Evolutionary conservation across 2,113 vertebrate genomes (phyloP).

Genomic region (Mobula birostris): DNA sequence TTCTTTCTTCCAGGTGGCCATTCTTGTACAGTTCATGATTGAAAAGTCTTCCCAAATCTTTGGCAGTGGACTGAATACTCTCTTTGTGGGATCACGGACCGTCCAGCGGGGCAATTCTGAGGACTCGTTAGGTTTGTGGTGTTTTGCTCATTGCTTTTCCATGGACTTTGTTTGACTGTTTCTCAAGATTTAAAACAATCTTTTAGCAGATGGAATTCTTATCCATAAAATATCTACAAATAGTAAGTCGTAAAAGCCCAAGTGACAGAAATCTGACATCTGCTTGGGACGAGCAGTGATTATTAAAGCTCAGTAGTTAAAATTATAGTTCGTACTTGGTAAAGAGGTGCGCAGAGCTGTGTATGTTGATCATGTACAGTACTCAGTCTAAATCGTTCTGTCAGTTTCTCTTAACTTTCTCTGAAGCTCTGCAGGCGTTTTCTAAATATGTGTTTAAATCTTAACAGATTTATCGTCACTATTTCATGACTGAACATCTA

Average conservation of each 20-base stretch:
- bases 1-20: slow-evolving; percentile 54
- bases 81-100: slow-evolving; percentile 51
- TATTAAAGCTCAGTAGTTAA: not conserved
- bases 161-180: not conserved
- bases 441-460: not conserved
- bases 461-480: not conserved
- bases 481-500: not conserved
- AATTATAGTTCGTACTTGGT: not conserved
- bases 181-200: not conserved
- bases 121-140: slow-evolving; percentile 49
- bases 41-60: slow-evolving; percentile 63
- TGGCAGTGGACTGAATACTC: slow-evolving; percentile 55
- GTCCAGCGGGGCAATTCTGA: slow-evolving; percentile 44
- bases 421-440: not conserved
- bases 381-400: not conserved
- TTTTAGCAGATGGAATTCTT: not conserved
- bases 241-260: not conserved
- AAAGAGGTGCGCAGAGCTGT: not conserved
- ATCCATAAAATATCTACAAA: not conserved
- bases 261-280: not conserved
- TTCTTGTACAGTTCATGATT: slow-evolving; percentile 62
- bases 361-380: not conserved
- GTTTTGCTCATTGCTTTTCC: not conserved
- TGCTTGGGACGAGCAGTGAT: not conserved
- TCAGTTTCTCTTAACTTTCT: not conserved